Percentiles rank a stretch among this genome's conserved stretches.
phyloP scores from a whole-genome alignment of 2,888 invertebrate species.

The Synanthedon formicaeformis region DNA sequence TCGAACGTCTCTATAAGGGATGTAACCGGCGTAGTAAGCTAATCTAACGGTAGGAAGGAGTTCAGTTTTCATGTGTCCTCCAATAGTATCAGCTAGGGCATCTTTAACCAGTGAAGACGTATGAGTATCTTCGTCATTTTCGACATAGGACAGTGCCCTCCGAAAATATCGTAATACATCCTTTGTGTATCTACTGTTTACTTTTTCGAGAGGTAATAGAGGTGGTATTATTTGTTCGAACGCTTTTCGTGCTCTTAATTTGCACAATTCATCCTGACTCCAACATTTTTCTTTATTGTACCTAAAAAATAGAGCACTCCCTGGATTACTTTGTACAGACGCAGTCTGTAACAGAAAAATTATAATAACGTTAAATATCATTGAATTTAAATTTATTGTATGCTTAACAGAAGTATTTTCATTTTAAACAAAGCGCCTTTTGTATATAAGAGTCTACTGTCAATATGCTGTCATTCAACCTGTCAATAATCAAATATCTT shows the following conservation, averaged over 20 bases:
- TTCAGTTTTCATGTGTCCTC: slow-evolving; percentile 45
- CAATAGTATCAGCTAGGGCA: slow-evolving; percentile 45
- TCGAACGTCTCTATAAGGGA: slow-evolving; percentile 38
- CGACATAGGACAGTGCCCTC: slow-evolving; percentile 23
- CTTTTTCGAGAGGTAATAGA: slow-evolving; percentile 29
- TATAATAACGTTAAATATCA: slow-evolving; percentile 39
- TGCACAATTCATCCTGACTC: slow-evolving; percentile 42
- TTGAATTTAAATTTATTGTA: slow-evolving; percentile 23
- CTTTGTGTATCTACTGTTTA: slow-evolving; percentile 34
- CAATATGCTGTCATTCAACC: no score
- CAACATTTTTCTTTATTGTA: slow-evolving; percentile 31
- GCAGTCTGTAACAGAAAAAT: slow-evolving; percentile 24
- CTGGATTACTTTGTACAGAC: slow-evolving; percentile 27
- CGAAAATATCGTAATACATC: slow-evolving; percentile 36
- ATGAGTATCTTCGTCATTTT: slow-evolving; percentile 18
- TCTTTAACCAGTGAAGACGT: slow-evolving; percentile 30
- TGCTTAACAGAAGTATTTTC: no score
- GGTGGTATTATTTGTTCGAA: slow-evolving; percentile 41
- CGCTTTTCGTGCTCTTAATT: slow-evolving; percentile 37
- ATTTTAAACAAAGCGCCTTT: no score
- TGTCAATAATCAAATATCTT: no score
- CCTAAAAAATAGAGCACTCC: slow-evolving; percentile 42
- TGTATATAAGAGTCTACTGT: no score
- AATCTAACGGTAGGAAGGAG: slow-evolving; percentile 48
- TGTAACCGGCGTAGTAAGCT: slow-evolving; percentile 55